phyloP scores from a whole-genome alignment of 2,888 invertebrate species.

The Tipula vernalis region DNA sequence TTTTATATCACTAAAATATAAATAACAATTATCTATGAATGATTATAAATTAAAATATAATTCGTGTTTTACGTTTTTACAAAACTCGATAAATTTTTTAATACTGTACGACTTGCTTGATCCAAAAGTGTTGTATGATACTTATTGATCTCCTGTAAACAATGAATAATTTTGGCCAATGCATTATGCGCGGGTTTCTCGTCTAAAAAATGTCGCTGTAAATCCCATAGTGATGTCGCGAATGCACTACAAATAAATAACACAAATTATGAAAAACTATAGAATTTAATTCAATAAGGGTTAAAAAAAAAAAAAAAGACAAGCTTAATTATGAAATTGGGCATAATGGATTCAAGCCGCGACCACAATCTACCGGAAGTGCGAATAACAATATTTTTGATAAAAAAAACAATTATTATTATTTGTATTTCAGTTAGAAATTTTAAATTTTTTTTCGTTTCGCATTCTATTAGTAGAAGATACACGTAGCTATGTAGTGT shows the following conservation, averaged over 20 bases:
- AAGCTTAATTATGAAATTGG: neutral
- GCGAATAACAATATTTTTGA: too few species aligned
- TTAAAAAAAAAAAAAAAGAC: neutral
- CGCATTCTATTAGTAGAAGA: too few species aligned
- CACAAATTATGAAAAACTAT: conserved; percentile 6
- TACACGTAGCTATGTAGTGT: too few species aligned
- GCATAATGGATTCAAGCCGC: neutral
- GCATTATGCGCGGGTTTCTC: conserved; percentile 71
- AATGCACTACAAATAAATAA: conserved; percentile 49
- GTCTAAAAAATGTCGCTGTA: conserved; percentile 76
- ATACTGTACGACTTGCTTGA: conserved; percentile 80
- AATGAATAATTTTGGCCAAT: conserved; percentile 57
- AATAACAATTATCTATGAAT: neutral
- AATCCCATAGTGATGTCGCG: conserved; percentile 79
- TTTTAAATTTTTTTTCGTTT: too few species aligned
- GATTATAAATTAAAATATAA: conserved; percentile 42
- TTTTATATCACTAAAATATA: conserved; percentile 60
- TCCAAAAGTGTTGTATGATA: conserved; percentile 83
- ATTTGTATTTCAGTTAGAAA: too few species aligned
- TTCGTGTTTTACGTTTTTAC: conserved; percentile 45
- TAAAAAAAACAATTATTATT: too few species aligned
- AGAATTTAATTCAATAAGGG: neutral
- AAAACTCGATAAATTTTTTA: conserved; percentile 81
- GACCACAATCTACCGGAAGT: too few species aligned
- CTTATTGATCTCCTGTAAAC: conserved; percentile 84